phyloP scores from a whole-genome alignment of 2,888 invertebrate species.

The Crematogaster levior region DNA sequence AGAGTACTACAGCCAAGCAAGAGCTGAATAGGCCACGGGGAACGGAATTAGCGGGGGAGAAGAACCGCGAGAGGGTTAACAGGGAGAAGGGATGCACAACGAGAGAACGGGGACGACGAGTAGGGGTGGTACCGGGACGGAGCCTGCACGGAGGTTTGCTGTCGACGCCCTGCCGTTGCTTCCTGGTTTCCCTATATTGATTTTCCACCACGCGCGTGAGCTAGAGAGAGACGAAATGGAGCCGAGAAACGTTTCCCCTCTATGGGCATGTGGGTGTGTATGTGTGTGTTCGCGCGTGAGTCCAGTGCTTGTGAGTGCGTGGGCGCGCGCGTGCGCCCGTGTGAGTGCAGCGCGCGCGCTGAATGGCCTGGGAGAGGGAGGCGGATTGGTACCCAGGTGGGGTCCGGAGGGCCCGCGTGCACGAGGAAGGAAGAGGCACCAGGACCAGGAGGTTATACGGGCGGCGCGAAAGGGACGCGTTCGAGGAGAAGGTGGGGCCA shows the following conservation, averaged over 20 bases:
- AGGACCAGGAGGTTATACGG: slow-evolving; percentile 58
- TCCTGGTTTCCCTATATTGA: slow-evolving; percentile 85
- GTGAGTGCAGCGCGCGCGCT: slow-evolving; percentile 60
- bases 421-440: slow-evolving; percentile 49
- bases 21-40: slow-evolving; percentile 28
- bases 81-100: slow-evolving; percentile 48
- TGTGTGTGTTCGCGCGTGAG: slow-evolving; percentile 8
- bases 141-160: slow-evolving; percentile 81
- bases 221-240: slow-evolving; percentile 68
- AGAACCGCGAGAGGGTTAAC: slow-evolving; percentile 57
- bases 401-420: slow-evolving; percentile 53
- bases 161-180: slow-evolving; percentile 85
- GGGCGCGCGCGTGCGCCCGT: slow-evolving; percentile 45
- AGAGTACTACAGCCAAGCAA: slow-evolving; percentile 9
- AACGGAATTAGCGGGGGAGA: slow-evolving; percentile 49
- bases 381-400: slow-evolving; percentile 58
- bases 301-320: not conserved
- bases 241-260: slow-evolving; percentile 46
- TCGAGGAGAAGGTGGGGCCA: slow-evolving; percentile 67
- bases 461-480: slow-evolving; percentile 63
- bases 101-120: slow-evolving; percentile 43
- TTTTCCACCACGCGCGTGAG: slow-evolving; percentile 79
- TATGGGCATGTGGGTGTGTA: not conserved
- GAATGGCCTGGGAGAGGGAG: slow-evolving; percentile 60
- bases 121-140: slow-evolving; percentile 79